phyloP scores from a whole-genome alignment of 2,113 vertebrate species.

The Mandrillus leucophaeus region DNA sequence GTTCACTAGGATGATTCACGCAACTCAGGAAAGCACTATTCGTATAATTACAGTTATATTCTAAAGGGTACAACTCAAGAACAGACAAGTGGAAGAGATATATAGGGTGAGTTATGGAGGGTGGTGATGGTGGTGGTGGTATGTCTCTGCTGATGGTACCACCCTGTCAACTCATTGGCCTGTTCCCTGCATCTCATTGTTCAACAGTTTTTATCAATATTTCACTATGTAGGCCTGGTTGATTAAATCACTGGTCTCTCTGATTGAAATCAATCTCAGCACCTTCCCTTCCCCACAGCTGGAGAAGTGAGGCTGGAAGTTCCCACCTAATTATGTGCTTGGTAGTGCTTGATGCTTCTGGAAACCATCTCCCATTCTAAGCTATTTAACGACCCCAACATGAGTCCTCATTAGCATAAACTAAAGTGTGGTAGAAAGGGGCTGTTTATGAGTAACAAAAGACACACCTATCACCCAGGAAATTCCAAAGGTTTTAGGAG shows the following conservation, averaged over 20 bases:
- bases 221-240: not conserved
- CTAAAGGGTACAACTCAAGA: not conserved
- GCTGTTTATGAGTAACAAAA: not conserved
- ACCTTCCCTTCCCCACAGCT: not conserved
- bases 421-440: not conserved
- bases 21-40: not conserved
- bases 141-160: no score
- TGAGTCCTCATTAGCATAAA: conserved; percentile 2
- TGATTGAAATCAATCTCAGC: not conserved
- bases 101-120: not conserved
- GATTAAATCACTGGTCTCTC: not conserved
- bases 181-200: not conserved
- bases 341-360: not conserved
- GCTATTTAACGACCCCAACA: not conserved
- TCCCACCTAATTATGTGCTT: not conserved
- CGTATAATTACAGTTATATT: not conserved
- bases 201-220: not conserved
- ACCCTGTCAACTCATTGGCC: not conserved
- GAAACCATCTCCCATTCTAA: not conserved
- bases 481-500: conserved; percentile 2
- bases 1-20: not conserved
- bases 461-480: not conserved
- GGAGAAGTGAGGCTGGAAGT: not conserved
- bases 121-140: not conserved
- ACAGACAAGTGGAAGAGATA: not conserved